Conservation (phyloP, 2,888 invertebrate genomes). For the Tuta absoluta region DNA sequence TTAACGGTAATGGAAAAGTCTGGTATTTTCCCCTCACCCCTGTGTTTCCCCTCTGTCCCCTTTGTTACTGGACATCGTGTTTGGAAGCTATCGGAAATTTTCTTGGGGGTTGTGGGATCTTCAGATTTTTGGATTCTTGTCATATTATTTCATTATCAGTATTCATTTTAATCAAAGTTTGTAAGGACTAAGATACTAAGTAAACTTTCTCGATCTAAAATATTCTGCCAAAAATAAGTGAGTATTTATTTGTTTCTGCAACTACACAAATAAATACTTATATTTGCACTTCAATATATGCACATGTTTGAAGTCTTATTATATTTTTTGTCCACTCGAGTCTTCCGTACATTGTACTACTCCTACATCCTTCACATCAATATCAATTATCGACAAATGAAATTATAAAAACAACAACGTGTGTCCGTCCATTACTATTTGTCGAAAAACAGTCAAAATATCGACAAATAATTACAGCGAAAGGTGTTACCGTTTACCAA, state of each 20-base stretch:
- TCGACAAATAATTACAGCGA: constrained; percentile 54
- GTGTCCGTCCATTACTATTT: constrained; percentile 26
- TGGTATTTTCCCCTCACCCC: constrained; percentile 41
- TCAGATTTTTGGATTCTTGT: background rate
- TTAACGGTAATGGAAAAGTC: constrained; percentile 70
- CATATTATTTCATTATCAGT: too few relatives aligned
- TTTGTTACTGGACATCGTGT: constrained; percentile 21
- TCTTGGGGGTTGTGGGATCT: background rate
- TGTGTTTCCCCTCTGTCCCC: background rate
- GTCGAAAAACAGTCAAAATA: constrained; percentile 36
- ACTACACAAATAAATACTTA: too few relatives aligned
- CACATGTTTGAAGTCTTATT: background rate
- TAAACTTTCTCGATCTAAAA: too few relatives aligned
- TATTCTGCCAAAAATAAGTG: too few relatives aligned
- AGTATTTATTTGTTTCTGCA: too few relatives aligned
- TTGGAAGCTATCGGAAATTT: constrained; percentile 13
- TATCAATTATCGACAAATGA: background rate
- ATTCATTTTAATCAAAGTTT: too few relatives aligned
- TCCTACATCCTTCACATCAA: background rate
- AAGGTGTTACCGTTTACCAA: constrained; percentile 47
- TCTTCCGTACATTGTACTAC: background rate
- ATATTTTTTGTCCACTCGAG: background rate
- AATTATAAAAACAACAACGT: constrained; percentile 30
- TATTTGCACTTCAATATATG: background rate
- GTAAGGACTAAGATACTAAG: too few relatives aligned